Percentiles rank a stretch among this genome's conserved stretches.
Evolutionary conservation across 2,797 vertebrate genomes (phyloP).

Genomic region (Neosalanx taihuensis): DNA sequence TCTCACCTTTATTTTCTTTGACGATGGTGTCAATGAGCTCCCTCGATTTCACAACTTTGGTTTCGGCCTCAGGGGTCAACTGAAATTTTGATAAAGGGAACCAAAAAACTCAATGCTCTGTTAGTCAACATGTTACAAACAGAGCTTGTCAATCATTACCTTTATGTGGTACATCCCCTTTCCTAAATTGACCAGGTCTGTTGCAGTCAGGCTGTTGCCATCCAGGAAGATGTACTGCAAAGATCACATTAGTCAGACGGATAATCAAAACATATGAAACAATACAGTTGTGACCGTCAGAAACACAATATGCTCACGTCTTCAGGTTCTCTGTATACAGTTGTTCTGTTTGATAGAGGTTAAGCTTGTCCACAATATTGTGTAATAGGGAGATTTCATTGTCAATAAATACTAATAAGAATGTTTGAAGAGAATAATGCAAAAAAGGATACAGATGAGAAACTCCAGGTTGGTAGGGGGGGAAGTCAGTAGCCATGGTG

Average conservation of each 20-base stretch:
- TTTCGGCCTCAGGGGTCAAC: constrained; percentile 83
- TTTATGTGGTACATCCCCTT: constrained; percentile 92
- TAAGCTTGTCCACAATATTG: constrained; percentile 39
- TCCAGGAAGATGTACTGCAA: constrained; percentile 86
- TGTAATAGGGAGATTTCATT: neutral
- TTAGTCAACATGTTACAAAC: constrained; percentile 9
- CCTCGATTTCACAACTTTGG: constrained; percentile 82
- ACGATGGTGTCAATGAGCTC: constrained; percentile 93
- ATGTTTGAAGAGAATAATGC: neutral
- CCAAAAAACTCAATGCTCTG: constrained; percentile 41
- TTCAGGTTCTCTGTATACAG: constrained; percentile 85
- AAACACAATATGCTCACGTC: constrained; percentile 70
- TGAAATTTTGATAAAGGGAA: constrained; percentile 53
- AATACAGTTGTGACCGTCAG: neutral
- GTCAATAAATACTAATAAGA: too few species aligned
- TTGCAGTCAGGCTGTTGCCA: constrained; percentile 86
- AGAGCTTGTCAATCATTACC: constrained; percentile 69
- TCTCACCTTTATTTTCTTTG: constrained; percentile 86
- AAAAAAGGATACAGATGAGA: constrained; percentile 92
- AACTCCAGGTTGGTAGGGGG: constrained; percentile 88
- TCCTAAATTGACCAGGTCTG: constrained; percentile 88
- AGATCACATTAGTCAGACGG: constrained; percentile 23
- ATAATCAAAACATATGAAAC: neutral
- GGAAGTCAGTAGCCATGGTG: constrained; percentile 91
- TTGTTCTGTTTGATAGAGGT: constrained; percentile 75